phyloP scores from a whole-genome alignment of 92 coral and sea anemone genomes.

The Meandrina meandrites region DNA sequence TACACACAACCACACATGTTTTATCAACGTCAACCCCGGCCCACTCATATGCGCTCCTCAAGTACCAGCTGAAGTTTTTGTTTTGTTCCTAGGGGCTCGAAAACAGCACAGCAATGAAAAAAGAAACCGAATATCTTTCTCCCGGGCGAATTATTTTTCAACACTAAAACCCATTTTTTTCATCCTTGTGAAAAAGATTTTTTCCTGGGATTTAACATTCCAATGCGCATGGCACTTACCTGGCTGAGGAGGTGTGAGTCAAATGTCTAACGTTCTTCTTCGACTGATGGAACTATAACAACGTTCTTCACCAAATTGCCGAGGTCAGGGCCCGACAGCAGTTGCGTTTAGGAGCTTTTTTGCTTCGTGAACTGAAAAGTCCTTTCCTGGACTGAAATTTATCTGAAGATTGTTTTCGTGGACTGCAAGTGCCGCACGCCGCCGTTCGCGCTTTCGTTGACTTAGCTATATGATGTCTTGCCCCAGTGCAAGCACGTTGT shows the following conservation, averaged over 20 bases:
- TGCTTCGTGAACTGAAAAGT: background rate
- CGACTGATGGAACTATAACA: background rate
- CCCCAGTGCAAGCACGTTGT: slow-evolving; percentile 40
- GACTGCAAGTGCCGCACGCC: slow-evolving; percentile 4
- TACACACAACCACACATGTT: slow-evolving; percentile 30
- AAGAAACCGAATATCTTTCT: background rate
- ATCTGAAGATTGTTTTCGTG: background rate
- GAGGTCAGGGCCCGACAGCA: background rate
- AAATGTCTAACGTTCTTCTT: background rate
- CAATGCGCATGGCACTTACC: slow-evolving; percentile 50
- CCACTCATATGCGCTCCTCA: slow-evolving; percentile 22
- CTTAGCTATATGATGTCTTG: slow-evolving; percentile 15
- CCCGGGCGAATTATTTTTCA: background rate
- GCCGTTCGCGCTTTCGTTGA: slow-evolving; percentile 1
- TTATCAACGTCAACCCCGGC: slow-evolving; percentile 9
- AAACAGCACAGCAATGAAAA: slow-evolving; percentile 24
- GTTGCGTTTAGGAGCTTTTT: background rate
- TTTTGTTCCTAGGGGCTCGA: background rate
- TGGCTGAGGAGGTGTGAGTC: slow-evolving; percentile 13
- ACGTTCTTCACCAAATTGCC: background rate
- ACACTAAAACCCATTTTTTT: background rate
- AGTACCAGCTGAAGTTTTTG: slow-evolving; percentile 25
- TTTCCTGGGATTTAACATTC: background rate
- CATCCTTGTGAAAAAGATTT: background rate
- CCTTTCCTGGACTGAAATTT: background rate